phyloP scores from a whole-genome alignment of 1,140 invertebrate genomes.

The Brachystomella parvula region DNA sequence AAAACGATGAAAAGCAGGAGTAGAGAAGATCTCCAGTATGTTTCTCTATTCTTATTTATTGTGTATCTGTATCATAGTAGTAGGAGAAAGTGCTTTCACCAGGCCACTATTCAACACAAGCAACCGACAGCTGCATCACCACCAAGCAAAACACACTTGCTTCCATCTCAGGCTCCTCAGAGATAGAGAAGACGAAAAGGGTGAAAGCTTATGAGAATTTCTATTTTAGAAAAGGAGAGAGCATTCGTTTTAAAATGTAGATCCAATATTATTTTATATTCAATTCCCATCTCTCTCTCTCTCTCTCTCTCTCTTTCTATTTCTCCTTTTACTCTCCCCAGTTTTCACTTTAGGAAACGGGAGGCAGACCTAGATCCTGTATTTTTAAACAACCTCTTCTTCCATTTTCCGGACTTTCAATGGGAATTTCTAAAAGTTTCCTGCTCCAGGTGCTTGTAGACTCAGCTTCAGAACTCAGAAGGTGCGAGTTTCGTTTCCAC shows the following conservation, averaged over 20 bases:
- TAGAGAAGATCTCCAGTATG: background rate
- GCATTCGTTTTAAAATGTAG: background rate
- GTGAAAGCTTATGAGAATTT: constrained; percentile 5
- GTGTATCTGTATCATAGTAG: no score
- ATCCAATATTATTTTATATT: background rate
- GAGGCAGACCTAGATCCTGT: background rate
- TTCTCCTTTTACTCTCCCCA: background rate
- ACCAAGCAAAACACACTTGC: constrained; percentile 6
- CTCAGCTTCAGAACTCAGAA: background rate
- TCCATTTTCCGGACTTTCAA: background rate
- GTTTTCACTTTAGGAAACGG: background rate
- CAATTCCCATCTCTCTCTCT: background rate
- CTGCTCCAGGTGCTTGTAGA: background rate
- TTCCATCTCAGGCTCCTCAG: background rate
- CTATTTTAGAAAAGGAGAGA: background rate
- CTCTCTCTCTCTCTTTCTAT: background rate
- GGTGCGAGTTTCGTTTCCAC: background rate
- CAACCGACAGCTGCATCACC: background rate
- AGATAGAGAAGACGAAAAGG: background rate
- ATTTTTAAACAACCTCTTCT: background rate
- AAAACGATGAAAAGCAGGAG: background rate
- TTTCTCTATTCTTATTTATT: constrained; percentile 2
- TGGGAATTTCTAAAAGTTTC: background rate
- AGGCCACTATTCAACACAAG: background rate
- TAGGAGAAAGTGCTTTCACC: background rate